A percentile compares a stretch with the other conserved stretches of the same genome.
Conservation (phyloP, 1,140 invertebrate species). For the Drosophila nannoptera region DNA sequence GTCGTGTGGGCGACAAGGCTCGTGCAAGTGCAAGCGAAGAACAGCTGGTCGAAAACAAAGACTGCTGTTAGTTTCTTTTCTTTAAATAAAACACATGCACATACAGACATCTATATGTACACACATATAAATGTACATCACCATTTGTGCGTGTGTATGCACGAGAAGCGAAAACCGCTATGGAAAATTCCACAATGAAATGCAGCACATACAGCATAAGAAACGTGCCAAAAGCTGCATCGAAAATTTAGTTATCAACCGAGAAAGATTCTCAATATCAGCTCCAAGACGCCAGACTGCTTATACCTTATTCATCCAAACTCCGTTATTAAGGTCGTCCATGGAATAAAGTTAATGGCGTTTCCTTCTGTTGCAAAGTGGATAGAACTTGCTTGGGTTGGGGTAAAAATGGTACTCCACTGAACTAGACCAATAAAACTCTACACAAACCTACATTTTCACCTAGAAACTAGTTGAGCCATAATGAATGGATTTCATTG, state of each 20-base stretch:
- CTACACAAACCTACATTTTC: too few relatives aligned
- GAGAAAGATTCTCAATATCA: constrained; percentile 3
- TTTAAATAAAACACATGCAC: constrained; percentile 12
- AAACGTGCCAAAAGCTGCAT: constrained; percentile 33
- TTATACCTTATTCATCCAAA: background rate
- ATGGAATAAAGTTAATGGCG: too few relatives aligned
- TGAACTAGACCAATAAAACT: too few relatives aligned
- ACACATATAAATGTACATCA: background rate
- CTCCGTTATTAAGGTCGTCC: too few relatives aligned
- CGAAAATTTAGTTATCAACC: background rate
- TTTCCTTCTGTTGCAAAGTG: too few relatives aligned
- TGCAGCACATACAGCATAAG: constrained; percentile 12
- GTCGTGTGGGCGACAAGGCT: constrained; percentile 6
- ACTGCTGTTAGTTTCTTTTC: constrained; percentile 22
- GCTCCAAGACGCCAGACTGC: background rate
- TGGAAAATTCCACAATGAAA: constrained; percentile 34
- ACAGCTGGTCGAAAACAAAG: constrained; percentile 36
- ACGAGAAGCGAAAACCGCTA: constrained; percentile 12
- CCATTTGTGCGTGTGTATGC: background rate
- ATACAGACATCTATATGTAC: background rate
- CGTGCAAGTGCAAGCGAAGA: constrained; percentile 26
- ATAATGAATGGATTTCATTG: too few relatives aligned
- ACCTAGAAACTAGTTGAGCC: too few relatives aligned
- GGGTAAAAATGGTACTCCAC: too few relatives aligned
- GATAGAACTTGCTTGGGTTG: too few relatives aligned